These are phyloP conservation scores for Anolis sagrei DNA, from an alignment of 2,113 vertebrate genomes.

Conservation along the genomic window DNA sequence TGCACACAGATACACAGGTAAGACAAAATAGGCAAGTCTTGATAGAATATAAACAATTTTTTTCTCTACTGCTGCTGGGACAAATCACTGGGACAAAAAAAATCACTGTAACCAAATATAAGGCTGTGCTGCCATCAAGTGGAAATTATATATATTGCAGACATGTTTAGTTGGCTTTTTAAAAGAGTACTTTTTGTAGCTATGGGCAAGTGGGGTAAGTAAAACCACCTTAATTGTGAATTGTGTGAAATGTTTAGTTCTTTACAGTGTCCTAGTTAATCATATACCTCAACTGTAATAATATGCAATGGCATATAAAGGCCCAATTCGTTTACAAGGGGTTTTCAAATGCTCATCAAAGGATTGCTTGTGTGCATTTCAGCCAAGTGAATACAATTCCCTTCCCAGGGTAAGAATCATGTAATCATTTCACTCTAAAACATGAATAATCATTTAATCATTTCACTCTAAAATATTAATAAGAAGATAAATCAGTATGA, in stretches of 20 bases:
- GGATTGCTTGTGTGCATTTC: neutral
- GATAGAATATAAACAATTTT: neutral
- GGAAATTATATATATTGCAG: conserved; percentile 22
- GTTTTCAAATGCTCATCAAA: neutral
- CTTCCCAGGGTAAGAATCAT: neutral
- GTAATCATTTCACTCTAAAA: neutral
- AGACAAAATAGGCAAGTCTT: conserved; percentile 14
- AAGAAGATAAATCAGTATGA: no score
- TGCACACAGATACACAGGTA: neutral
- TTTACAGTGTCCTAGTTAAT: neutral
- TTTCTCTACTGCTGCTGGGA: neutral
- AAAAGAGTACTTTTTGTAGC: no score
- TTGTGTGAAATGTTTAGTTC: neutral
- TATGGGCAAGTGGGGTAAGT: neutral
- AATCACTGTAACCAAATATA: neutral
- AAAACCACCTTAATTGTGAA: neutral
- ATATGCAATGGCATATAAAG: neutral
- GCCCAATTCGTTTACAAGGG: neutral
- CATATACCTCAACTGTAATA: neutral
- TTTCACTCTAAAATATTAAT: neutral
- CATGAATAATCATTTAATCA: neutral
- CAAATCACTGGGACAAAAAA: fast-evolving
- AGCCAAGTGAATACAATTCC: neutral
- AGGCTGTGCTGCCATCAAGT: conserved; percentile 65
- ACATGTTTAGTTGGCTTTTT: neutral